Evolutionary conservation across 2,797 vertebrate genomes (phyloP), one percentile per base, ranked within the genome.

Genomic region (Clarias platycephalus): DNA sequence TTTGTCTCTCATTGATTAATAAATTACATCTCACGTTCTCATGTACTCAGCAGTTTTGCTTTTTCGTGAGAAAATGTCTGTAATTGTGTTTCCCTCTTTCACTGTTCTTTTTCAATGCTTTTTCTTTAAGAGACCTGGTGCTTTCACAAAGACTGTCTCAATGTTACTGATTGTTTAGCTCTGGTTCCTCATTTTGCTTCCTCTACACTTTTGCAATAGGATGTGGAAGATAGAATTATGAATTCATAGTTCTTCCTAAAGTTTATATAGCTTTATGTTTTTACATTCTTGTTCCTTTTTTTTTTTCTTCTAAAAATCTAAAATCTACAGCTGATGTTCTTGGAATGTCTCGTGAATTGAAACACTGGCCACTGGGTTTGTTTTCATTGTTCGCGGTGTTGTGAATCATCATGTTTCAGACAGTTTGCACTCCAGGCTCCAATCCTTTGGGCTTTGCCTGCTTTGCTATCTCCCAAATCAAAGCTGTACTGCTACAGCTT

Each of bases 391-490:
- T 76, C 16, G 22, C 28, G 0, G 53, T 24, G 20, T 58, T 58
- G 67, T 64, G 53, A 84, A 84, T 64, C 40, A 84, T 84, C 34
- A 26, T 80, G 26, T 55, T 64, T 49, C 57, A n/a, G 60, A 22
- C 28, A 12, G 22, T 12, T n/a, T 84, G 62, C 18, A 75, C 40
- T 64, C 49, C 40, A 20, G 20, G 76, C 76, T 78, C 57, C 9
- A 5, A 28, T 53, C 40, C 1, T 71, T 22, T 60, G 60, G 79
- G 82, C 80, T 12, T 16, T 80, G 62, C 72, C 57, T 78, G 26
- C 20, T 55, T 55, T 10, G 37, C 87, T 89, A 83, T 88, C 85
- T 80, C 71, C 88, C 75, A 80, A 80, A 86, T 88, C 87, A 82
- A 81, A 81, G 72, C 60, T 62, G 22, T 67, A 71, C 55, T 80